Conservation (phyloP, 2,797 vertebrate genomes). For the Molothrus aeneus region DNA sequence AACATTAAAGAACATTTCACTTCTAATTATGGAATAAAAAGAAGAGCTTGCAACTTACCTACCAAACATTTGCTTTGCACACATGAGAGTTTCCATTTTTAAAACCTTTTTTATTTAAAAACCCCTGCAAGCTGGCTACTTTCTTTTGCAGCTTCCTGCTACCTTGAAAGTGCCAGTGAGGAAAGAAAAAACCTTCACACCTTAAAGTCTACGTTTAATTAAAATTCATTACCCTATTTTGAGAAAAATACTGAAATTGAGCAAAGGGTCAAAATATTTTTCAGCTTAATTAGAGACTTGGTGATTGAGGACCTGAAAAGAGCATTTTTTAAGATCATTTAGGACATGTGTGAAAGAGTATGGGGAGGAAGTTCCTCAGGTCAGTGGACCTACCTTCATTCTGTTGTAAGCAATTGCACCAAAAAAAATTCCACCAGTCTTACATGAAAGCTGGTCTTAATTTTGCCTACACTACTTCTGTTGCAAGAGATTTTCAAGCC, state of each 20-base stretch:
- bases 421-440: background rate
- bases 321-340: background rate
- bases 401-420: background rate
- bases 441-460: background rate
- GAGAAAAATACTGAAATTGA: background rate
- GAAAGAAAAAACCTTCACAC: background rate
- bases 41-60: conserved; percentile 83
- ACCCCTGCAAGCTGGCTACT: conserved; percentile 59
- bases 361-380: background rate
- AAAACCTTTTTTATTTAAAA: conserved; percentile 64
- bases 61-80: conserved; percentile 74
- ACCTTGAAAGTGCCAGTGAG: background rate
- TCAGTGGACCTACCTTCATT: background rate
- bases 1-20: conserved; percentile 86
- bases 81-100: conserved; percentile 2
- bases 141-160: conserved; percentile 63
- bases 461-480: background rate
- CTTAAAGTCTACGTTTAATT: conserved; percentile 76
- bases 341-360: background rate
- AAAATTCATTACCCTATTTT: conserved; percentile 37
- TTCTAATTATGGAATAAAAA: conserved; percentile 87
- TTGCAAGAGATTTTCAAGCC: background rate
- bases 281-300: background rate
- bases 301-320: background rate
- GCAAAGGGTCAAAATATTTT: background rate